phyloP scores from a whole-genome alignment of 2,888 invertebrate genomes.

The Lochmaea capreae region DNA sequence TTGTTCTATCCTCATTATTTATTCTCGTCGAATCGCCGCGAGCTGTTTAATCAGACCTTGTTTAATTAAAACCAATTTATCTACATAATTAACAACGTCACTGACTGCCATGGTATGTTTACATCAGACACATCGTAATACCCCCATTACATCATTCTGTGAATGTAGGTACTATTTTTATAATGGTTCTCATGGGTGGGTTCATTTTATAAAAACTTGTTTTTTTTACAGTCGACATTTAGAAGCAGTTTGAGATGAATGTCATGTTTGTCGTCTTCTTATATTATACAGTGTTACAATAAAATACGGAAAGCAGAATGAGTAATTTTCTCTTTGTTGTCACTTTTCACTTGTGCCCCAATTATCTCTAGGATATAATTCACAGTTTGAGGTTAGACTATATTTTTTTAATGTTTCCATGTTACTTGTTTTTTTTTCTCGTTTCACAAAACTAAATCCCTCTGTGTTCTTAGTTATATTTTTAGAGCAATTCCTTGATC shows the following conservation, averaged over 20 bases:
- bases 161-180: slow-evolving; percentile 7
- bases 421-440: too few relatives aligned
- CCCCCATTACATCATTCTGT: slow-evolving; percentile 12
- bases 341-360: too few relatives aligned
- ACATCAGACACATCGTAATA: slow-evolving; percentile 17
- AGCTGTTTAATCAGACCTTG: background rate
- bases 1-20: background rate
- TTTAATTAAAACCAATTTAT: slow-evolving; percentile 19
- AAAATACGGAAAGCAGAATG: too few relatives aligned
- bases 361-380: too few relatives aligned
- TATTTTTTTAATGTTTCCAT: too few relatives aligned
- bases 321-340: too few relatives aligned
- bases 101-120: background rate
- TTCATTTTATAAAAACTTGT: background rate
- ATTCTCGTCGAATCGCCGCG: background rate
- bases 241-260: background rate
- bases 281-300: background rate
- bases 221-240: background rate
- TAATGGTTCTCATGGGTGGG: background rate
- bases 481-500: slow-evolving; percentile 6
- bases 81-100: slow-evolving; percentile 18
- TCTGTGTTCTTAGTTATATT: background rate
- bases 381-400: too few relatives aligned
- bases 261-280: background rate
- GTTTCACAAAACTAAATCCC: too few relatives aligned